Evolutionary conservation across 2,113 vertebrate species (phyloP).

Genomic region (Gymnobelideus leadbeateri): DNA sequence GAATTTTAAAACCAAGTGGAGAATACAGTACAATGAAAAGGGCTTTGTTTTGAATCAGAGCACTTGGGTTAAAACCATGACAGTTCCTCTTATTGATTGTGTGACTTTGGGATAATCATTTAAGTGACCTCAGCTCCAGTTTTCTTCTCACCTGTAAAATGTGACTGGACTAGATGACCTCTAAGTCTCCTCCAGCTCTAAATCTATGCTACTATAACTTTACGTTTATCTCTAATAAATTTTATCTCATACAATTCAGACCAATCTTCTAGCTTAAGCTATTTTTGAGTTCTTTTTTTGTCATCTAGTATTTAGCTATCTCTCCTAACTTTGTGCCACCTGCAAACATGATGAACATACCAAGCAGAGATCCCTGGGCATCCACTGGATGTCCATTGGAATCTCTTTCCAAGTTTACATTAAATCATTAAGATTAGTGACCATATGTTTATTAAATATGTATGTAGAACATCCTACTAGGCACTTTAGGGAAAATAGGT

Average conservation of each 20-base stretch:
- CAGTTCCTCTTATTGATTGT: background rate
- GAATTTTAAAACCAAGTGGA: background rate
- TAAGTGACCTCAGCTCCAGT: background rate
- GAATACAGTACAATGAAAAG: background rate
- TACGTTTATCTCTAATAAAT: background rate
- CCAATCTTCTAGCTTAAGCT: background rate
- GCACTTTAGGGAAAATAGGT: background rate
- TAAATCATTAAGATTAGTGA: background rate
- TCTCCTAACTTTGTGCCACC: background rate
- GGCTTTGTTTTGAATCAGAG: background rate
- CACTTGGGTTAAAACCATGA: background rate
- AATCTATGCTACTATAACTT: background rate
- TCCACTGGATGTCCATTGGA: background rate
- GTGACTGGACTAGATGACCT: background rate
- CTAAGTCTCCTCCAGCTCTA: background rate
- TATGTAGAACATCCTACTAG: background rate
- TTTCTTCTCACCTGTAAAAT: background rate
- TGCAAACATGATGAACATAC: background rate
- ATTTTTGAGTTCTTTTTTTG: background rate
- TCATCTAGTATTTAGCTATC: background rate
- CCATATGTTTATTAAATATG: background rate
- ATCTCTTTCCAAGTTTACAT: too few species aligned
- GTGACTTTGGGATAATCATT: background rate
- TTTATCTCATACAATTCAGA: background rate
- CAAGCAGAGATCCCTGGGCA: background rate